Evolutionary conservation across 2,888 invertebrate species (phyloP).

Genomic region (Ernsta delagoae): DNA sequence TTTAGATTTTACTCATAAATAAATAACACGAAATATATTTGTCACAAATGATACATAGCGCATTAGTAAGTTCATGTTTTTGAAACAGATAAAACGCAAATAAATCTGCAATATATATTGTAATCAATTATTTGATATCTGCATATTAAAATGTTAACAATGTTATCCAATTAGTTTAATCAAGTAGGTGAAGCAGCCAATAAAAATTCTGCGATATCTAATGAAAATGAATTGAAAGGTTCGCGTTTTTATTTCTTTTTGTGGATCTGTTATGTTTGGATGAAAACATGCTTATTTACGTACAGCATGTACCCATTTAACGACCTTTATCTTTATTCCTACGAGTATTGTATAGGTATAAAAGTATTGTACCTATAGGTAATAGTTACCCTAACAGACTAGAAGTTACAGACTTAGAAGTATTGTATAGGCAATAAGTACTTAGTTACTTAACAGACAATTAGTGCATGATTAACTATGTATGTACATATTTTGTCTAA

Average conservation of each 20-base stretch:
- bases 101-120: slow-evolving; percentile 13
- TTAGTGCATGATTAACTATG: no score
- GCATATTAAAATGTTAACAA: slow-evolving; percentile 23
- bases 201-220: not conserved
- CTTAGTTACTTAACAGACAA: no score
- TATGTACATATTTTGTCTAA: no score
- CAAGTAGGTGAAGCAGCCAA: not conserved
- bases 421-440: no score
- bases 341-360: no score
- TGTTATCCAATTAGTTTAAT: slow-evolving; percentile 3
- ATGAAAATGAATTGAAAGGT: slow-evolving; percentile 16
- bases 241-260: not conserved
- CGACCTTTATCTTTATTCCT: no score
- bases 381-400: no score
- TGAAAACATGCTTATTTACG: no score
- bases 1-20: not conserved
- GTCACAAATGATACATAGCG: slow-evolving; percentile 20
- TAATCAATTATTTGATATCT: slow-evolving; percentile 27
- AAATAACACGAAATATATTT: slow-evolving; percentile 20
- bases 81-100: not conserved
- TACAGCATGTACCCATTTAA: no score
- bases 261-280: no score
- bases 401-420: no score
- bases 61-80: slow-evolving; percentile 11
- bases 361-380: no score